Conservation (phyloP, 2,113 vertebrate species). For the Corythornis madagascariensis region DNA sequence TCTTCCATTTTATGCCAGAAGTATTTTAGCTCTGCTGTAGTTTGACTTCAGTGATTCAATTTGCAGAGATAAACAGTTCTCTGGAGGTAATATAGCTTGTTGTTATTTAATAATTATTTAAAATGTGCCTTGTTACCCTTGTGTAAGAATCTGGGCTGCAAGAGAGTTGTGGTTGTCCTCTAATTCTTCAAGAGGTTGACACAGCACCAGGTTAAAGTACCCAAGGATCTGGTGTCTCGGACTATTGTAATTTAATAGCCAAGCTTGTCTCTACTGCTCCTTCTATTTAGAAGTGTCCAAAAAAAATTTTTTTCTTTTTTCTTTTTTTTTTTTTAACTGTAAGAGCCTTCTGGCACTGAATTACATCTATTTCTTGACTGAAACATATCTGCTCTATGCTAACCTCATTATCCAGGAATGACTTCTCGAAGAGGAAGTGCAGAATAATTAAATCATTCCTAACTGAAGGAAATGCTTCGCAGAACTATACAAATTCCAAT, state of each 20-base stretch:
- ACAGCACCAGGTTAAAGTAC: background rate
- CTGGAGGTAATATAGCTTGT: conserved; percentile 14
- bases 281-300: conserved; percentile 29
- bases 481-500: conserved; percentile 67
- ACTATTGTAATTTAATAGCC: background rate
- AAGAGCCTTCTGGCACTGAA: conserved; percentile 63
- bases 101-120: conserved; percentile 12
- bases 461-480: conserved; percentile 70
- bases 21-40: background rate
- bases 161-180: background rate
- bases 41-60: conserved; percentile 14
- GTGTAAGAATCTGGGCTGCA: background rate
- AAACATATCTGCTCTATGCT: conserved; percentile 66
- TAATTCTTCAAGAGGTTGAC: background rate
- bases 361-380: conserved; percentile 57
- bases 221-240: background rate
- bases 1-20: background rate
- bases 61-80: conserved; percentile 39
- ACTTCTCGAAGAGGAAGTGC: conserved; percentile 67
- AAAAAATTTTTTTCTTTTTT: background rate
- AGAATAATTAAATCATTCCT: conserved; percentile 70
- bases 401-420: conserved; percentile 69
- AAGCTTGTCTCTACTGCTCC: background rate
- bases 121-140: background rate
- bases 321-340: background rate